A percentile compares a stretch with the other conserved stretches of the same genome.
These are phyloP conservation scores for Eremobia ochroleuca DNA, from an alignment of 2,888 invertebrate species.

Conservation along the genomic window DNA sequence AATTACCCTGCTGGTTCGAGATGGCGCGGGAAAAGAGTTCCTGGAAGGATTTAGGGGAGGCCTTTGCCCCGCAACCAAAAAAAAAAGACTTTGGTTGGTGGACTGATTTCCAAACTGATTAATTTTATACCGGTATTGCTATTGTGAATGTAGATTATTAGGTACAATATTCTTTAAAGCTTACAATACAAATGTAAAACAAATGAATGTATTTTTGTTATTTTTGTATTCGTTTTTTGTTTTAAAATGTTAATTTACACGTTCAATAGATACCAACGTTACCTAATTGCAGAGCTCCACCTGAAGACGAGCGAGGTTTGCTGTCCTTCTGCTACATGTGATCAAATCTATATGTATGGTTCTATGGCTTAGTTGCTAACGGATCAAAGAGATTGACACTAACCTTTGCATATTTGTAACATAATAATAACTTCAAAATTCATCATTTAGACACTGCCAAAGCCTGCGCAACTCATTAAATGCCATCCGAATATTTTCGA, in stretches of 20 bases:
- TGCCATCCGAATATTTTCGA: conserved; percentile 82
- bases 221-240: too few species aligned
- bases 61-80: too few species aligned
- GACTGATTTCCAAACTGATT: neutral
- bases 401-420: conserved; percentile 21
- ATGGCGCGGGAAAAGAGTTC: too few species aligned
- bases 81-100: neutral
- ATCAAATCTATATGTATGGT: neutral
- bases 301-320: neutral
- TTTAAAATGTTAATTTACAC: neutral
- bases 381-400: neutral
- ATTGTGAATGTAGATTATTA: too few species aligned
- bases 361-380: neutral
- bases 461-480: conserved; percentile 79
- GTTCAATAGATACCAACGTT: neutral
- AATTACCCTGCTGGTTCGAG: too few species aligned
- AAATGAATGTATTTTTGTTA: too few species aligned
- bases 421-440: conserved; percentile 48
- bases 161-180: too few species aligned
- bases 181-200: too few species aligned
- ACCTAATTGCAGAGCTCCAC: neutral
- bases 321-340: neutral
- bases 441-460: conserved; percentile 59
- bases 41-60: too few species aligned
- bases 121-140: neutral